These are phyloP conservation scores for Cercopithecus mona DNA, from an alignment of 2,113 vertebrate species.

Conservation along the genomic window DNA sequence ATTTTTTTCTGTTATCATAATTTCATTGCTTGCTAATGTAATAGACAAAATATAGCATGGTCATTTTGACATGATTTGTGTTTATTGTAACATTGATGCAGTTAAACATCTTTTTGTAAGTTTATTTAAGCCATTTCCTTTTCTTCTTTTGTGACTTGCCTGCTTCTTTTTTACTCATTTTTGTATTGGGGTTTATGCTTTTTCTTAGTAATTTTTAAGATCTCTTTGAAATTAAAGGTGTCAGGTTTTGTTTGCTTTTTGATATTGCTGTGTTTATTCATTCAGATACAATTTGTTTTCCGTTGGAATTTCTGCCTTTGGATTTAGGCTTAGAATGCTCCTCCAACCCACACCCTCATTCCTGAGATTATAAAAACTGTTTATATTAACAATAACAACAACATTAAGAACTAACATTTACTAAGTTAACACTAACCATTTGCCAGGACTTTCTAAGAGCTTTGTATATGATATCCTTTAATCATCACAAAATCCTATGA, in stretches of 20 bases:
- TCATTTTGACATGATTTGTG: neutral
- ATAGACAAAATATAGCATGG: neutral
- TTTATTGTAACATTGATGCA: neutral
- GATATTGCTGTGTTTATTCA: neutral
- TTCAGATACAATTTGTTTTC: neutral
- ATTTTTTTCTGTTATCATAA: neutral
- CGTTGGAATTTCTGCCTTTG: neutral
- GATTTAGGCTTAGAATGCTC: neutral
- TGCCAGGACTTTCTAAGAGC: neutral
- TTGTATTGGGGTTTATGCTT: neutral
- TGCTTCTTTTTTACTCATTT: neutral
- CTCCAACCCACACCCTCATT: neutral
- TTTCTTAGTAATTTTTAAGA: neutral
- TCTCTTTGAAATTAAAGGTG: constrained; percentile 12
- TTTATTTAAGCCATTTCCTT: neutral
- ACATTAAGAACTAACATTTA: neutral
- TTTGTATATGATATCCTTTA: neutral
- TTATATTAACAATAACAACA: neutral
- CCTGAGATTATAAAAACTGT: neutral
- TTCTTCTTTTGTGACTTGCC: neutral
- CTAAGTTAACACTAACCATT: neutral
- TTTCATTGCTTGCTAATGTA: neutral
- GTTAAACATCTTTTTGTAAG: neutral
- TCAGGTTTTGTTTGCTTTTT: neutral
- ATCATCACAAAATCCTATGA: neutral